Percentiles rank a stretch among this genome's conserved stretches.
Conservation (phyloP, 2,797 vertebrate genomes). For the Garrulus glandarius region DNA sequence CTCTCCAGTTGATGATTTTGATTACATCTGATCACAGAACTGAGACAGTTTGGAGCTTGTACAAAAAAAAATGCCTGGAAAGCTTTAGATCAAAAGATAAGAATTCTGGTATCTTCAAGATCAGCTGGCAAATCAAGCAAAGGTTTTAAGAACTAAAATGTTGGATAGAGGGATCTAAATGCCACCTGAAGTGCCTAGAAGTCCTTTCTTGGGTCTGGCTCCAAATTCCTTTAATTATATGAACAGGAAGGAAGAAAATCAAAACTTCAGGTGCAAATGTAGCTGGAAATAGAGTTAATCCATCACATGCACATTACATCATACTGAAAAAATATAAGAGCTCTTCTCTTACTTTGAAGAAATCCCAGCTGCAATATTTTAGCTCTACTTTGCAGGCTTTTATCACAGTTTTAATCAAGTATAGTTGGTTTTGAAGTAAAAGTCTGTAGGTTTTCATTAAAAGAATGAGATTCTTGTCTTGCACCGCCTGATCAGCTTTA, state of each 20-base stretch:
- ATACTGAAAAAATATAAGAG: constrained; percentile 62
- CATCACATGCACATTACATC: constrained; percentile 49
- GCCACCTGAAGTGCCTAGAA: neutral
- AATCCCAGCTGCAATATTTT: constrained; percentile 58
- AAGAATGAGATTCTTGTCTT: constrained; percentile 65
- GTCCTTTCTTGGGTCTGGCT: neutral
- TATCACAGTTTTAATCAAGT: constrained; percentile 70
- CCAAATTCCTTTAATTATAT: neutral
- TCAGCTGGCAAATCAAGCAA: neutral
- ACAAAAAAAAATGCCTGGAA: neutral
- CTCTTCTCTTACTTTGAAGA: constrained; percentile 47
- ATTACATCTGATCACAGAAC: neutral
- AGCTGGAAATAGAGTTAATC: constrained; percentile 57
- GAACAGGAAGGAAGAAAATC: constrained; percentile 52
- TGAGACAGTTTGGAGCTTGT: neutral
- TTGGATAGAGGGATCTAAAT: neutral
- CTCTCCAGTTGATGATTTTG: neutral
- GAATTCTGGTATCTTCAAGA: neutral
- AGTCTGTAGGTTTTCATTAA: constrained; percentile 63
- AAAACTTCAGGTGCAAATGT: constrained; percentile 46
- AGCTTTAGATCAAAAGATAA: neutral
- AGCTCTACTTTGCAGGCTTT: constrained; percentile 43
- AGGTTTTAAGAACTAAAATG: neutral
- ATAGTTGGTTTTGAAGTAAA: constrained; percentile 64
- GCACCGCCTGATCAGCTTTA: constrained; percentile 9